Evolutionary conservation across 1,140 invertebrate genomes (phyloP), one percentile per base, ranked within the genome.

Genomic region (Heliconius melpomene): DNA sequence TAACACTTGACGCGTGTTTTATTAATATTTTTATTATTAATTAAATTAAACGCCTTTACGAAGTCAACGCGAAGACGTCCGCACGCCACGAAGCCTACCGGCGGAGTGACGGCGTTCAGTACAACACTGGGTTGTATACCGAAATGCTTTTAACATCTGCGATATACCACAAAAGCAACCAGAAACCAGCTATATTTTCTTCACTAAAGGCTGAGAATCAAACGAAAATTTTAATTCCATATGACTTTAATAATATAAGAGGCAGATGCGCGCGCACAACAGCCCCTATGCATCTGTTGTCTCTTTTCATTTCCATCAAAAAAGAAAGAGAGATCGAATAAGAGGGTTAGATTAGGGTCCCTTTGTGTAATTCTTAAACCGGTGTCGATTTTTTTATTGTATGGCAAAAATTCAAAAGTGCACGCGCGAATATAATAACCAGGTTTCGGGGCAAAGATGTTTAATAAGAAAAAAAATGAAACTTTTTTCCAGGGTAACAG

Each of bases 41-140:
- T 57, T 74, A 23, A 32, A 73, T 66, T 80, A 71, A 50, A 81
- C 74, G 79, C 72, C 50, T 76, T 75, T 29, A 76, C 50, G 38
- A 32, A 75, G 77, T 50, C 72, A 76, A 86, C 84, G 82, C 87
- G 83, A 78, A 70, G 85, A 90, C 92, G 87, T 89, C 91, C 91
- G 90, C 90, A 77, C 91, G 79, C 87, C 78, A 89, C 89, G 90
- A 79, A 75, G 76, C 81, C 85, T 85, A 86, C 80, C 87, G 87
- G 88, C 93, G 90, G 90, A 93, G 88, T 94, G 90, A 84, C 78
- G 78, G 54, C 74, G 18, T 20, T 36, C 54, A 36, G 77, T 40
- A 57, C 74, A n/a, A 75, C 78, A 72, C 81, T 18, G 8, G 70
- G 78, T 74, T 52, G 71, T 40, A 72, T 40, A 71, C 40, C 70